phyloP scores from a whole-genome alignment of 2,888 invertebrate species.

The Altica lythri region DNA sequence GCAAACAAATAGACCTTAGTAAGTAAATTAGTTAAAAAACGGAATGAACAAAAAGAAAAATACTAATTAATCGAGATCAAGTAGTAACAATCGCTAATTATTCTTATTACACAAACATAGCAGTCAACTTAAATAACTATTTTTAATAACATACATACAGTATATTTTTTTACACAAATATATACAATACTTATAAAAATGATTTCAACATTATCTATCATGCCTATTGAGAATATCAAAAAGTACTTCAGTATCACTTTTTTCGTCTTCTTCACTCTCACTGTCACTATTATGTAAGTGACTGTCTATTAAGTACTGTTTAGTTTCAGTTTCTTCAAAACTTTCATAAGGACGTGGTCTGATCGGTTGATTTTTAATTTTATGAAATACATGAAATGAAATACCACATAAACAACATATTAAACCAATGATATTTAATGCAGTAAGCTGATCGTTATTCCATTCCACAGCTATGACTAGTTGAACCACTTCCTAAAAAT shows the following conservation, averaged over 20 bases:
- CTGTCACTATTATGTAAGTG: constrained; percentile 36
- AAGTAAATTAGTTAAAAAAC: too few relatives aligned
- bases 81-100: too few relatives aligned
- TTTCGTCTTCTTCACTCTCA: constrained; percentile 52
- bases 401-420: constrained; percentile 89
- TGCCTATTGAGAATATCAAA: constrained; percentile 58
- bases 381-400: constrained; percentile 79
- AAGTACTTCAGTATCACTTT: constrained; percentile 59
- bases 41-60: too few relatives aligned
- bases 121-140: too few relatives aligned
- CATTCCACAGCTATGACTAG: constrained; percentile 85
- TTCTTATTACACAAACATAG: too few relatives aligned
- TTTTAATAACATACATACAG: too few relatives aligned
- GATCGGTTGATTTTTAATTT: constrained; percentile 54
- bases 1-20: too few relatives aligned
- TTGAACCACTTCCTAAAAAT: constrained; percentile 87
- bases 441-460: constrained; percentile 83
- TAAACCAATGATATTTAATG: constrained; percentile 84
- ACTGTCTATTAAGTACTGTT: constrained; percentile 50
- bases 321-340: constrained; percentile 46
- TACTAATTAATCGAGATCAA: too few relatives aligned
- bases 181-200: too few relatives aligned
- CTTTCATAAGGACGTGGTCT: constrained; percentile 42
- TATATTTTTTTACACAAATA: too few relatives aligned
- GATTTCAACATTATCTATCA: constrained; percentile 34